Base-by-base conservation (phyloP, 2,113 vertebrate genomes). In the Hirundichthys speculiger region DNA sequence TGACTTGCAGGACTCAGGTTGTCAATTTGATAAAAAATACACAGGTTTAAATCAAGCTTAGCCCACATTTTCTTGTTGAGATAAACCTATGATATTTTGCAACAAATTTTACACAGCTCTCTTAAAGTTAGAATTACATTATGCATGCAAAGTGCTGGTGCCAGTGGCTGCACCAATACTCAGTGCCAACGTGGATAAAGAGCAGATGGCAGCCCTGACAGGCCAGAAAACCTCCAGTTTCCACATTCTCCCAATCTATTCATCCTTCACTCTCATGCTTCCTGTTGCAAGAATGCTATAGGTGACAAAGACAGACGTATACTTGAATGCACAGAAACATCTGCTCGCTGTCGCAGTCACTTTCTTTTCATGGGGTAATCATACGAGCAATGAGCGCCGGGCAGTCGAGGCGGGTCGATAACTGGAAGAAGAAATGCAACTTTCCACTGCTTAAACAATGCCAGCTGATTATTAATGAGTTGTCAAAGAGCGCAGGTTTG, bases 201-300 rank as follows among this genome's bases (percentile, higher is more conserved):
- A 88, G 85, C 88, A 90, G 88, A 90, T 89, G 88, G 88, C 71
- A 75, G 69, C 80, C 83, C 85, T 80, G 84, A 85, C 82, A 56
- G 62, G 67, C 77, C 69, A 79, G 64, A 85, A 84, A 79, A 85
- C 82, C 73, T 82, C 71, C 64, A 54, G 67, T 82, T 88, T 86
- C 84, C 82, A 85, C 82, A 83, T 84, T 85, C 76, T 72, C 74
- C 69, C 42, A 48, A 62, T 81, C 75, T 58, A 81, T 87, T 87
- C 83, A 84, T 62, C 64, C 60, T 49, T 78, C 86, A 74, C 64
- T 80, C 67, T 61, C 59, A 72, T 69, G 67, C 74, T 60, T 73
- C 63, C 67, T 70, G 58, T 79, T 62, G 82, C 62, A 57, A 46
- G 75, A 80, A 50, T 78, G 75, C 77, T 80, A 83, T 84, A 77